phyloP scores from a whole-genome alignment of 2,797 vertebrate species.

The Sus cebifrons region DNA sequence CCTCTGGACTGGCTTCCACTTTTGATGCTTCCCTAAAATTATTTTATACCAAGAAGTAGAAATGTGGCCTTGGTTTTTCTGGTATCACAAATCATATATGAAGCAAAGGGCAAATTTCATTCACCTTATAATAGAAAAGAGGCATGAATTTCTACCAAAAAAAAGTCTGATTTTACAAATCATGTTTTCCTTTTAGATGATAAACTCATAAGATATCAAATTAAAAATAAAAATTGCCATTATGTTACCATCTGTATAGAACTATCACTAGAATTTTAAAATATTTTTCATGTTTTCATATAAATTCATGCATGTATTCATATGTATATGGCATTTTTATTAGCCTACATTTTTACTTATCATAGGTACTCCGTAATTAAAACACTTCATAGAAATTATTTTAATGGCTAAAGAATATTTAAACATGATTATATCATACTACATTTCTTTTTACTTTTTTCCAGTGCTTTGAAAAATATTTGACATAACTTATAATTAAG shows the following conservation, averaged over 20 bases:
- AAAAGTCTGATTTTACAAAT: background rate
- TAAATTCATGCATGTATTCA: background rate
- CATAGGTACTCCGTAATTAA: background rate
- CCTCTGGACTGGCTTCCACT: background rate
- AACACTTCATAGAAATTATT: background rate
- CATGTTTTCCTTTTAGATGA: background rate
- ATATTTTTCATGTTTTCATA: background rate
- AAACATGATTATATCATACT: background rate
- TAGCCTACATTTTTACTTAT: slow-evolving; percentile 27
- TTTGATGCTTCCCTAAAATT: background rate
- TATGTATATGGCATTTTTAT: background rate
- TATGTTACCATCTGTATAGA: background rate
- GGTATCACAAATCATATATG: background rate
- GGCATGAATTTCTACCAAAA: background rate
- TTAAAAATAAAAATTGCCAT: background rate
- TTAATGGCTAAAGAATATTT: background rate
- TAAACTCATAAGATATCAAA: background rate
- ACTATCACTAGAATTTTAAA: background rate
- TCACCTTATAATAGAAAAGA: background rate
- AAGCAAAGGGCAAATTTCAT: background rate
- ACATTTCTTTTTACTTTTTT: background rate
- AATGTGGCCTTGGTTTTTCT: background rate
- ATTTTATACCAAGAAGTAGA: background rate
- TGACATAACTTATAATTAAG: background rate
- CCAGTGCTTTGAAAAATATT: background rate